phyloP scores from a whole-genome alignment of 2,888 invertebrate genomes.

The Apodemia duryi region DNA sequence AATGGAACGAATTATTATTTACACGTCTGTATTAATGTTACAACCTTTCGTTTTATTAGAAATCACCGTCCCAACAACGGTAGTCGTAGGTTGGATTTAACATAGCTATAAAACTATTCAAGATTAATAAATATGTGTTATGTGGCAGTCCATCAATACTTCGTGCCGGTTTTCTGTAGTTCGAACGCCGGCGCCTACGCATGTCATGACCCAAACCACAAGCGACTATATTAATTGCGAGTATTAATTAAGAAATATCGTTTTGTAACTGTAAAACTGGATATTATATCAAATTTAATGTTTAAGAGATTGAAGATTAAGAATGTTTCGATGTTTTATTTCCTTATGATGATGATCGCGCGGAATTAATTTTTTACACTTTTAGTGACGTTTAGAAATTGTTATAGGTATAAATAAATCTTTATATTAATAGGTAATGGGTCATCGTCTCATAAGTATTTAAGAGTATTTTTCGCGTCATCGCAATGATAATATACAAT shows the following conservation, averaged over 20 bases:
- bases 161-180: constrained; percentile 42
- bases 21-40: background rate
- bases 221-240: constrained; percentile 32
- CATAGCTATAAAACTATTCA: constrained; percentile 45
- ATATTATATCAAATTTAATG: background rate
- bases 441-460: no score
- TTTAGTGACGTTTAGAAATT: no score
- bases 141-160: constrained; percentile 52
- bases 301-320: background rate
- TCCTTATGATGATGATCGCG: background rate
- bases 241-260: constrained; percentile 7
- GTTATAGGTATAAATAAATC: no score
- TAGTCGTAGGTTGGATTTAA: constrained; percentile 37
- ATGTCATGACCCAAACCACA: constrained; percentile 50
- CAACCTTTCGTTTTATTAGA: constrained; percentile 4
- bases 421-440: no score
- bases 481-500: no score
- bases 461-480: no score
- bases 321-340: background rate
- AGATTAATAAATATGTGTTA: constrained; percentile 53
- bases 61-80: constrained; percentile 33
- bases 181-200: constrained; percentile 54
- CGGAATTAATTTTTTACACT: no score
- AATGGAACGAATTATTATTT: constrained; percentile 6
- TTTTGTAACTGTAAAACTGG: constrained; percentile 6